Evolutionary conservation across 1,140 invertebrate species (phyloP), one percentile per base, ranked within the genome.

Genomic region (Cydia amplana): DNA sequence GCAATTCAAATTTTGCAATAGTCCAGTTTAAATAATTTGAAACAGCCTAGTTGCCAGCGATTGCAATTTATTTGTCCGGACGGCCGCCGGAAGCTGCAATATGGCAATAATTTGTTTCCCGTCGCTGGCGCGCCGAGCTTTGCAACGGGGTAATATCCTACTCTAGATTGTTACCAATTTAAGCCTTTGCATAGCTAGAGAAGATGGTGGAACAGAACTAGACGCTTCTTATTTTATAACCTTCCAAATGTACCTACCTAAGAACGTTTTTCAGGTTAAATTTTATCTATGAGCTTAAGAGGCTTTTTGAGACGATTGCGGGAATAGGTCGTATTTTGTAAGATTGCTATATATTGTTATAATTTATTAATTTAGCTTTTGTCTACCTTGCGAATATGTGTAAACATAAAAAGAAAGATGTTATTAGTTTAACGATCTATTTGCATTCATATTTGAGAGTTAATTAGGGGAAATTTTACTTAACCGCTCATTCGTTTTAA

Each of bases 51-150:
- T 65, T 65, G 46, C 40, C 5, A n/a, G 70, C n/a, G 40, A 49
- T 73, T 25, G 40, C 46, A 73, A 49, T 73, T 73, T 73, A 46
- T 73, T 73, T 46, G 72, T 73, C 72, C 43, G 40, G 43, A 40
- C 20, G 40, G 23, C 40, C 43, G 70, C 7, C 73, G 73, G 73
- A 74, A 74, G 60, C 73, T 65, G 74, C 74, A 67, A 75, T 75
- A 75, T 75, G 25, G 63, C 63, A 75, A 75, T 75, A 75, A 75
- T 75, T 75, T 75, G 63, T 67, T 65, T n/a, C 32, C 49, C 74
- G 60, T 28, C 55, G 51, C n/a, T 28, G 32, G 55, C 74, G 36
- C 36, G 40, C 40, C 40, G 51, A 51, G 23, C 55, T 60, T 60
- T 25, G 20, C 51, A 51, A 63, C 32, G 16, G 65, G 65, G 28